phyloP scores from a whole-genome alignment of 2,797 vertebrate species.

The Cryptoprocta ferox region DNA sequence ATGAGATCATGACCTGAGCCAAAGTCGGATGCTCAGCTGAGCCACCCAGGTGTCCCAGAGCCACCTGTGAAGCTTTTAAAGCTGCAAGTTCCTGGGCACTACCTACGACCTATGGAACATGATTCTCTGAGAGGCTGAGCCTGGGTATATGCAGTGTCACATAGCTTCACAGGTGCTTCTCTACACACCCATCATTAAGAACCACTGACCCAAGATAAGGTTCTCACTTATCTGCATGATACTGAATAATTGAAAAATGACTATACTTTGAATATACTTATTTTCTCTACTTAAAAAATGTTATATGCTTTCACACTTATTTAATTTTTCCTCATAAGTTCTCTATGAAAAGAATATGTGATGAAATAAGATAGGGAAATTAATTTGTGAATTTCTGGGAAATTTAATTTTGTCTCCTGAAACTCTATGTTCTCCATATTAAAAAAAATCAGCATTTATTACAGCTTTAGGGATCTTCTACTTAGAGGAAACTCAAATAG shows the following conservation, averaged over 20 bases:
- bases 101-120: background rate
- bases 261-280: conserved; percentile 34
- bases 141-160: background rate
- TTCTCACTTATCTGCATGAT: background rate
- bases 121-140: background rate
- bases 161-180: background rate
- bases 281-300: conserved; percentile 40
- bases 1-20: no score
- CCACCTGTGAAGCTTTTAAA: background rate
- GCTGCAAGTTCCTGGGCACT: background rate
- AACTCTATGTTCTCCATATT: background rate
- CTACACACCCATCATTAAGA: background rate
- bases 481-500: background rate
- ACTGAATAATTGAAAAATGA: conserved; percentile 18
- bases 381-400: conserved; percentile 48
- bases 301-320: background rate
- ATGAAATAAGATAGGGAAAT: conserved; percentile 36
- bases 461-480: background rate
- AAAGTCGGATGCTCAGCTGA: no score
- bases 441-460: conserved; percentile 18
- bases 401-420: conserved; percentile 33
- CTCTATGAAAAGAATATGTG: background rate
- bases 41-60: background rate
- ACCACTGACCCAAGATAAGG: background rate
- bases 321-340: conserved; percentile 29